Conservation (phyloP, 2,113 vertebrate species). For the Arothron firmamentum region DNA sequence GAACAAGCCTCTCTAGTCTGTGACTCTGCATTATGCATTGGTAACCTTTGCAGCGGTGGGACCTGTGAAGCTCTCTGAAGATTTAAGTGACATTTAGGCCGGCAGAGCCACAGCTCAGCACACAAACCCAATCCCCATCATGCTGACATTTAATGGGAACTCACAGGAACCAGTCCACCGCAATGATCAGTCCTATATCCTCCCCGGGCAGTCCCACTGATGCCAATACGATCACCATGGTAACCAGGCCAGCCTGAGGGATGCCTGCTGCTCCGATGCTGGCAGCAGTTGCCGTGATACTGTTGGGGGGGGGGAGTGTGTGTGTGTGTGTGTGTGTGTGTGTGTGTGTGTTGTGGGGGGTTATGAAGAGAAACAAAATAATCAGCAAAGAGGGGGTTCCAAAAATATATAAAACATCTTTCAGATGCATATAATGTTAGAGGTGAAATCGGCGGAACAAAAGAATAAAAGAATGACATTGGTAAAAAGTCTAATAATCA, state of each 20-base stretch:
- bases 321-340: too few species aligned
- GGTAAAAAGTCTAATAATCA: too few species aligned
- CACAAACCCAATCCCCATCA: constrained; percentile 61
- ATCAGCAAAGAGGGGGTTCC: constrained; percentile 34
- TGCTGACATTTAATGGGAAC: constrained; percentile 77
- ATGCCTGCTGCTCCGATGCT: constrained; percentile 96
- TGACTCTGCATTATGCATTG: constrained; percentile 66
- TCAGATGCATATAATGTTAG: background rate
- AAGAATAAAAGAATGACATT: too few species aligned
- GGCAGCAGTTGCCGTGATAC: constrained; percentile 95
- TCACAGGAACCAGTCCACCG: constrained; percentile 99
- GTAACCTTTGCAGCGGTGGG: constrained; percentile 69
- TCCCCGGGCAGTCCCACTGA: constrained; percentile 95
- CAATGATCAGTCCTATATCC: constrained; percentile 93
- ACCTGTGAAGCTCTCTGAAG: constrained; percentile 52
- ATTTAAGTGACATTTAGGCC: constrained; percentile 67
- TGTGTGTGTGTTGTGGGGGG: constrained; percentile 46
- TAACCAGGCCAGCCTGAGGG: constrained; percentile 95
- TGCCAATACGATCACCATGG: constrained; percentile 97
- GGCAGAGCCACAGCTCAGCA: constrained; percentile 25
- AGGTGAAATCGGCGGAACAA: too few species aligned
- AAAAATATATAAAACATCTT: constrained; percentile 2
- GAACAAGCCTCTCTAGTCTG: background rate
- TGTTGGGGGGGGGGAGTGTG: constrained; percentile 63
- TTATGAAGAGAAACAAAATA: constrained; percentile 56